Evolutionary conservation across 2,113 vertebrate species (phyloP).

Genomic region (Podilymbus podiceps): DNA sequence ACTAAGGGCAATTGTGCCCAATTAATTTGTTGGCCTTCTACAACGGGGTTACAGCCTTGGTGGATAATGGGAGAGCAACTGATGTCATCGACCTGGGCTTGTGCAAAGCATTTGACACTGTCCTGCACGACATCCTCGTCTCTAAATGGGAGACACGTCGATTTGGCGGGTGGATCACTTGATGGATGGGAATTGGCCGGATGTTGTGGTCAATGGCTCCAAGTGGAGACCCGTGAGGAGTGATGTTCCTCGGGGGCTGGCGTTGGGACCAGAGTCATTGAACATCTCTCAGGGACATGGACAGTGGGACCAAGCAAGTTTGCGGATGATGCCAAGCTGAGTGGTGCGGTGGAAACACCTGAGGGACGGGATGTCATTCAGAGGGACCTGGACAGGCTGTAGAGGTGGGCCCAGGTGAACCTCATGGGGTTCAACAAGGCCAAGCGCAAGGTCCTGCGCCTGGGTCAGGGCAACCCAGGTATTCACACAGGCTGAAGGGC

Average conservation of each 20-base stretch:
- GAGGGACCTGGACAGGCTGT: not conserved
- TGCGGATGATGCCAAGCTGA: not conserved
- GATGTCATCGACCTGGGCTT: not conserved
- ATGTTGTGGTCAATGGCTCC: not conserved
- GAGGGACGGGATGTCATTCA: not conserved
- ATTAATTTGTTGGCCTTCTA: not conserved
- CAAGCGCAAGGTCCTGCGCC: not conserved
- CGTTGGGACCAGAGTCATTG: not conserved
- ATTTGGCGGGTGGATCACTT: not conserved
- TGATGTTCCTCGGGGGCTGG: not conserved
- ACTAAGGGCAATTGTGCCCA: not conserved
- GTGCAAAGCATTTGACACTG: not conserved
- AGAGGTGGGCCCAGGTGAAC: not conserved
- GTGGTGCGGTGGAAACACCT: too few species aligned
- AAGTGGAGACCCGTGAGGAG: not conserved
- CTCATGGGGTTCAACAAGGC: not conserved
- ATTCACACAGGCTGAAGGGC: not conserved
- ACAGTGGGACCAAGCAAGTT: not conserved
- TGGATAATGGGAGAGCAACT: not conserved
- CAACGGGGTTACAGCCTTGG: not conserved
- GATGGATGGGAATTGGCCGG: not conserved
- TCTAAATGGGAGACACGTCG: not conserved
- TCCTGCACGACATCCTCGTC: not conserved
- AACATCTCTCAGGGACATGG: not conserved
- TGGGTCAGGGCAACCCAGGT: rapidly evolving